Base-by-base conservation (phyloP, 2,113 vertebrate genomes). In the Myiopsitta monachus region DNA sequence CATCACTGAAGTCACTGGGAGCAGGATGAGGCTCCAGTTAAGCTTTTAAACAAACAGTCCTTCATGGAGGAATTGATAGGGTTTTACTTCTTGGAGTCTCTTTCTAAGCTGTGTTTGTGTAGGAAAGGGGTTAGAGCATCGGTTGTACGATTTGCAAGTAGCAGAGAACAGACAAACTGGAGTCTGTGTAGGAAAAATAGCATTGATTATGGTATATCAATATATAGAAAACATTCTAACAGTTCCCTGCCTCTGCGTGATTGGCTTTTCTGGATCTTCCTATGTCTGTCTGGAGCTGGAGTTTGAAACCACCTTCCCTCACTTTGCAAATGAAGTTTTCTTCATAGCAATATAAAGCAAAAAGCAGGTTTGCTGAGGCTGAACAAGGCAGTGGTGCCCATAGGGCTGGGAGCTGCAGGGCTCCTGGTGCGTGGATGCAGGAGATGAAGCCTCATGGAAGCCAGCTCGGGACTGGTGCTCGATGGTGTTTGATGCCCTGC, bases 191-290 rank as follows among this genome's bases (percentile, higher is more conserved):
- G 75, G 30, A 81, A 94, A 97, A 98, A 96, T 83, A 86, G 84
- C 92, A 96, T 98, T 96, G 96, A 97, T 98, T 98, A 97, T 97
- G 98, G 97, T 90, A 67, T 94, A 97, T 82, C 96, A 98, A 98
- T 97, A 97, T 76, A 59, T 38, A 94, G 97, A 94, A 97, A 96
- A 96, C 96, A 95, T 96, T 96, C 94, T 87, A 91, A 33, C 95
- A 96, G 96, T 97, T 96, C 90, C 83, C 77, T 88, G 94, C 77
- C 93, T 89, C 79, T 66, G 80, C 85, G 83, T 77, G 83, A 94
- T 74, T 96, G 95, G 95, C 94, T 91, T 95, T 98, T 91, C 89
- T 81, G 88, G 84, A 70, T 63, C 70, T 96, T 86, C 64, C 88
- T 88, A 43, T 68, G 85, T 55, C 57, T 88, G 91, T 61, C 94